These are phyloP conservation scores for Pungitius pungitius DNA, from an alignment of 2,113 vertebrate species.

Conservation along the genomic window DNA sequence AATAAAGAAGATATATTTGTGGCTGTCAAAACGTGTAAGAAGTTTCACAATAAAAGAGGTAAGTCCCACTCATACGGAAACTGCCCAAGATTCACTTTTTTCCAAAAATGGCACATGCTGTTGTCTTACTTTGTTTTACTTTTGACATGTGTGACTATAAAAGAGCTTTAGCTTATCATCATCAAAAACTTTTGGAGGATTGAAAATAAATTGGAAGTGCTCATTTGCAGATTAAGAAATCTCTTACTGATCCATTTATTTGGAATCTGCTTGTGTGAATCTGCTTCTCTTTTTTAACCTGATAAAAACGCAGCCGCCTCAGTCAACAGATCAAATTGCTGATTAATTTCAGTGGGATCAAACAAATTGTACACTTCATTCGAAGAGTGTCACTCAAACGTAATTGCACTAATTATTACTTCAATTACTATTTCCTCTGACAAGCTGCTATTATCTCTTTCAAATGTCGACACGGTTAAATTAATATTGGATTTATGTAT, in stretches of 20 bases:
- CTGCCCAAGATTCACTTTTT: conserved; percentile 1
- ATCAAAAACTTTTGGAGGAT: background rate
- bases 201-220: background rate
- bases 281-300: conserved; percentile 42
- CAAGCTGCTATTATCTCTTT: conserved; percentile 42
- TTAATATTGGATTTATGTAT: conserved; percentile 42
- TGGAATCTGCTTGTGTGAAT: conserved; percentile 16
- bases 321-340: conserved; percentile 46
- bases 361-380: conserved; percentile 19
- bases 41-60: conserved; percentile 95
- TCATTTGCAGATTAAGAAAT: conserved; percentile 15
- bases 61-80: conserved; percentile 70
- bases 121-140: conserved; percentile 32
- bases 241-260: conserved; percentile 11
- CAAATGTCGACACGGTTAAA: conserved; percentile 36
- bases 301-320: conserved; percentile 26
- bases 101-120: background rate
- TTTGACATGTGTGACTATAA: conserved; percentile 27
- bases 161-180: conserved; percentile 17
- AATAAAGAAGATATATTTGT: conserved; percentile 90
- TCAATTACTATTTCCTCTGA: conserved; percentile 44
- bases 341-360: conserved; percentile 33
- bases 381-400: conserved; percentile 28
- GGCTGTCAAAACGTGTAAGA: conserved; percentile 95
- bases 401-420: conserved; percentile 64